Percentiles rank a stretch among this genome's conserved stretches.
phyloP scores from a whole-genome alignment of 2,888 invertebrate genomes.

The Agriotes lineatus region DNA sequence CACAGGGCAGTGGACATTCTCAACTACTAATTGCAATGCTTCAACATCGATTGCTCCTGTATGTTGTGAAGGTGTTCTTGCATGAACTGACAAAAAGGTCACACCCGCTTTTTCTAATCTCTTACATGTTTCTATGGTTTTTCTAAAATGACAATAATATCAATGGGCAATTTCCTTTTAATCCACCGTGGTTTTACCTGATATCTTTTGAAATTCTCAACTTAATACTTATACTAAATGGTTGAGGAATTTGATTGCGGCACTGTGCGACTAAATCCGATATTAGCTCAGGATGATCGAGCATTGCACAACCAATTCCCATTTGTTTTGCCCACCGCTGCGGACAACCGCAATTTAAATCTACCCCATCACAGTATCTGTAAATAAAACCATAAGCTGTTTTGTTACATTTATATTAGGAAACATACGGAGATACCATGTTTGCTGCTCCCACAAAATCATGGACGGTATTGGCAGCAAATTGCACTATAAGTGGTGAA shows the following conservation, averaged over 20 bases:
- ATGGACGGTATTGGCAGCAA: slow-evolving; percentile 87
- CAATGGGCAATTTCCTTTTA: background rate
- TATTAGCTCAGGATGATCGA: slow-evolving; percentile 86
- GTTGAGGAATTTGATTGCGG: slow-evolving; percentile 76
- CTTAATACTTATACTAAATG: slow-evolving; percentile 93
- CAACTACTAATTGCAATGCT: slow-evolving; percentile 79
- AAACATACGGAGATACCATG: slow-evolving; percentile 81
- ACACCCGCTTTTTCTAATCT: slow-evolving; percentile 88
- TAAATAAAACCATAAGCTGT: too few relatives aligned
- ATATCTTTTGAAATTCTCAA: slow-evolving; percentile 84
- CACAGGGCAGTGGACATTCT: slow-evolving; percentile 82
- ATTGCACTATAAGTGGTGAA: slow-evolving; percentile 91
- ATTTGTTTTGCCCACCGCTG: slow-evolving; percentile 95
- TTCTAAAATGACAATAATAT: slow-evolving; percentile 59
- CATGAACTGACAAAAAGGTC: slow-evolving; percentile 92
- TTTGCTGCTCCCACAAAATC: slow-evolving; percentile 90
- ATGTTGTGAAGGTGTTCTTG: slow-evolving; percentile 87
- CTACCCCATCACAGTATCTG: slow-evolving; percentile 90
- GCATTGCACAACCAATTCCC: slow-evolving; percentile 88
- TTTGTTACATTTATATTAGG: too few relatives aligned
- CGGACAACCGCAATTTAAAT: slow-evolving; percentile 98
- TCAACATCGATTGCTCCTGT: slow-evolving; percentile 78
- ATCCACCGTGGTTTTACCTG: slow-evolving; percentile 60
- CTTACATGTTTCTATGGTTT: slow-evolving; percentile 84
- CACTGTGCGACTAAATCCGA: slow-evolving; percentile 84